Conservation (phyloP, 1,140 invertebrate genomes). For the Tachypleus tridentatus region DNA sequence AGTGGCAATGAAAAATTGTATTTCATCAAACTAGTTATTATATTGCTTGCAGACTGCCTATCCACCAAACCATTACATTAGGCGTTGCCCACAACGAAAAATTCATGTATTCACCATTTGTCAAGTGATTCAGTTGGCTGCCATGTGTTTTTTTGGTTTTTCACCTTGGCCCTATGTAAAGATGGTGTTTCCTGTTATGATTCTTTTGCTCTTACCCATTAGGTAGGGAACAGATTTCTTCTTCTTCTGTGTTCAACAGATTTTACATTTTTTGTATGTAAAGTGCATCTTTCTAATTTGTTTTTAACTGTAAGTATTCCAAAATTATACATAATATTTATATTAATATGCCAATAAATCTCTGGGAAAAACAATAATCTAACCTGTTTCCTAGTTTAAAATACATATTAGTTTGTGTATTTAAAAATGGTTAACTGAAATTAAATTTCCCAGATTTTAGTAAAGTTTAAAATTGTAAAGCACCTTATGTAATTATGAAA, state of each 20-base stretch:
- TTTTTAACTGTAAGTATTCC: background rate
- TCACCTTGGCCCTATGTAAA: conserved; percentile 47
- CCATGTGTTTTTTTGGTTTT: conserved; percentile 51
- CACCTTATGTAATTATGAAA: no score
- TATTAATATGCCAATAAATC: no score
- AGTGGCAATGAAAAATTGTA: no score
- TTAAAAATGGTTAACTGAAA: no score
- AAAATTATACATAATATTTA: no score
- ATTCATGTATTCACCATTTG: conserved; percentile 48
- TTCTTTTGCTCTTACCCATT: conserved; percentile 48
- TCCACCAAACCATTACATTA: conserved; percentile 52
- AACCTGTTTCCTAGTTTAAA: no score
- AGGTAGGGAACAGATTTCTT: conserved; percentile 33
- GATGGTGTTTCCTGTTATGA: conserved; percentile 51
- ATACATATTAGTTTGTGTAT: no score
- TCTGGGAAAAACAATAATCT: no score
- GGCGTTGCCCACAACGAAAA: conserved; percentile 51
- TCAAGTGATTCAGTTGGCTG: conserved; percentile 45
- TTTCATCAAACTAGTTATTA: background rate
- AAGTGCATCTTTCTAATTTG: background rate
- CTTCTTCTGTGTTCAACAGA: no score
- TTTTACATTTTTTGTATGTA: background rate
- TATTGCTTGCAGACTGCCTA: conserved; percentile 43
- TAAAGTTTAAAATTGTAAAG: no score
- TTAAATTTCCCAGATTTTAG: no score